Evolutionary conservation across 1,140 invertebrate genomes (phyloP), one percentile per base, ranked within the genome.

Genomic region (Magallana ariakensis): DNA sequence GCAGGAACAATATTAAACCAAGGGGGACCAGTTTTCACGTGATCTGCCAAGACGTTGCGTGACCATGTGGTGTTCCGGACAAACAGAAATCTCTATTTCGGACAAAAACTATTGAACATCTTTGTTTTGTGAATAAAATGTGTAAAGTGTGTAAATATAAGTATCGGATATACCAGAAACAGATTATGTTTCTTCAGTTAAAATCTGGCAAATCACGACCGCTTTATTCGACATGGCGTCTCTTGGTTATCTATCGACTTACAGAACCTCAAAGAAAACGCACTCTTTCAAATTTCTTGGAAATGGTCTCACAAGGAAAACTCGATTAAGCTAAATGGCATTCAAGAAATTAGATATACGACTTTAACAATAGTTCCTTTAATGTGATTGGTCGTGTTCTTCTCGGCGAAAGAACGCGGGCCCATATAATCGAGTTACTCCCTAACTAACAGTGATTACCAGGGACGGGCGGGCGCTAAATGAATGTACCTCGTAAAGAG

Each of bases 261-360:
- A 53, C n/a, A 55, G 33, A 75, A 80, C 60, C 46, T 26, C 53
- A 26, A 85, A 75, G 62, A 85, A 75, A 13, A 80, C 13, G 26
- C 22, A 19, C 22, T 19, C 56, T 19, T 56, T 75, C 70, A n/a
- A 19, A 80, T 85, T 56, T 85, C 55, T 22, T 80, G 26, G 62
- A 85, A 75, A 75, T 85, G 62, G 66, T 56, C 75, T 85, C 54
- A 16, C 55, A 85, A 85, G 56, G 75, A 75, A 82, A 86, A 86
- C 80, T 86, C 57, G 85, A 86, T 86, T 86, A 81, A 80, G 80
- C 19, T 86, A 86, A 75, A 86, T 81, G 85, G 62, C 80, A 82
- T 86, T 81, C 57, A 86, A 81, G 80, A 86, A 86, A 86, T 86
- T 86, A 60, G 85, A 86, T 86, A 75, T 86, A 33, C 75, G 56